phyloP scores from a whole-genome alignment of 2,888 invertebrate species.

The Podotricha telesiphe region DNA sequence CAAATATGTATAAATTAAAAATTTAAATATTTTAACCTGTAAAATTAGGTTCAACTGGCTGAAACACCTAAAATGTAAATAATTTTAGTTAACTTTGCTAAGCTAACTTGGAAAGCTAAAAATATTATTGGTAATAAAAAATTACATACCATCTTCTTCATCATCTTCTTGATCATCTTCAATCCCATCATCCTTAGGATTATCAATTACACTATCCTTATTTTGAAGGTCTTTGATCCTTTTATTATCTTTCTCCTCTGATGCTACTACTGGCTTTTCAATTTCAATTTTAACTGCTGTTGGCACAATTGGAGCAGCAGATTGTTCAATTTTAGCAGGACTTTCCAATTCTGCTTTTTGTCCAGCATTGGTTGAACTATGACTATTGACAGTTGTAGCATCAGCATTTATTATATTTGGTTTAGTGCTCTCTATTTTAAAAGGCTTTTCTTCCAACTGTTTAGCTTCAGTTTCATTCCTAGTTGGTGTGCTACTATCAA shows the following conservation, averaged over 20 bases:
- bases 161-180: conserved; percentile 50
- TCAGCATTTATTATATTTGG: conserved; percentile 5
- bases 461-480: conserved; percentile 22
- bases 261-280: conserved; percentile 36
- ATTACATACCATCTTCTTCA: conserved; percentile 32
- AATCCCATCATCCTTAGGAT: conserved; percentile 46
- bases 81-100: no score
- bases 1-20: no score
- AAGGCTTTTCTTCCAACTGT: conserved; percentile 6
- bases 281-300: conserved; percentile 32
- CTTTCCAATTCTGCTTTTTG: conserved; percentile 24
- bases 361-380: conserved; percentile 29
- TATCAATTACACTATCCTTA: conserved; percentile 49
- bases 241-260: conserved; percentile 40
- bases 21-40: no score
- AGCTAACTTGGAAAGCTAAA: not conserved
- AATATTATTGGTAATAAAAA: not conserved
- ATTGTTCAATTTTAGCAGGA: conserved; percentile 22
- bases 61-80: no score
- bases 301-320: conserved; percentile 14
- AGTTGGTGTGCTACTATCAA: conserved; percentile 24
- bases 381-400: conserved; percentile 7
- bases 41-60: no score
- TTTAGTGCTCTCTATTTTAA: conserved; percentile 7
- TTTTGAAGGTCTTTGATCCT: conserved; percentile 44